Percentiles rank a stretch among this genome's conserved stretches.
phyloP scores from a whole-genome alignment of 2,797 vertebrate genomes.

The Melanotaenia nigrans region DNA sequence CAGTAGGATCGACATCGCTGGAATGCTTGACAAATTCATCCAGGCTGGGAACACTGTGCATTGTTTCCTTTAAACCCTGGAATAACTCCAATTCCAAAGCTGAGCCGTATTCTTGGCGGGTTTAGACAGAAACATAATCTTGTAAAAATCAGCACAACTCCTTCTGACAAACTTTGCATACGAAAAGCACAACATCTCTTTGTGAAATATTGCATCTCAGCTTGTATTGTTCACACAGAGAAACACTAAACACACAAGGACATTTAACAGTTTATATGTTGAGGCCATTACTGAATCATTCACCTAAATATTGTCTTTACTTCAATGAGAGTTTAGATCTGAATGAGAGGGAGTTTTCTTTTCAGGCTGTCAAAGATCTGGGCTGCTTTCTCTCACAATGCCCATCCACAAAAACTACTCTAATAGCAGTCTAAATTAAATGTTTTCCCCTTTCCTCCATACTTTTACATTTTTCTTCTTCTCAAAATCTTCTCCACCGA shows the following conservation, averaged over 20 bases:
- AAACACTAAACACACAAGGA: background rate
- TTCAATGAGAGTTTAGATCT: background rate
- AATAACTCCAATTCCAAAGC: conserved; percentile 16
- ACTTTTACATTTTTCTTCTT: background rate
- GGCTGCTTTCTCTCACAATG: conserved; percentile 30
- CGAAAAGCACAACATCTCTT: background rate
- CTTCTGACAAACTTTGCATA: background rate
- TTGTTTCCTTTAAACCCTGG: conserved; percentile 15
- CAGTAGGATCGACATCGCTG: background rate
- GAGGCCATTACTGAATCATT: background rate
- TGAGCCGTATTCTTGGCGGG: background rate
- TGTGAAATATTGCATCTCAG: background rate
- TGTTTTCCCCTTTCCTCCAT: conserved; percentile 24
- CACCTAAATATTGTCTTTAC: background rate
- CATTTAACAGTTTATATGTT: background rate
- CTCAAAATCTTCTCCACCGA: background rate
- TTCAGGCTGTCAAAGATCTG: conserved; percentile 47
- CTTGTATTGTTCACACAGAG: background rate
- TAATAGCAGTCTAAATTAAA: conserved; percentile 1
- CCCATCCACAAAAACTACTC: conserved; percentile 47
- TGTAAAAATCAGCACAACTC: background rate
- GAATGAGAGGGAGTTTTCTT: conserved; percentile 35
- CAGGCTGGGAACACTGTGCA: background rate
- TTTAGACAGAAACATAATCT: background rate
- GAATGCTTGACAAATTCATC: background rate